phyloP scores from a whole-genome alignment of 2,113 vertebrate species.

The Sciurus niger region DNA sequence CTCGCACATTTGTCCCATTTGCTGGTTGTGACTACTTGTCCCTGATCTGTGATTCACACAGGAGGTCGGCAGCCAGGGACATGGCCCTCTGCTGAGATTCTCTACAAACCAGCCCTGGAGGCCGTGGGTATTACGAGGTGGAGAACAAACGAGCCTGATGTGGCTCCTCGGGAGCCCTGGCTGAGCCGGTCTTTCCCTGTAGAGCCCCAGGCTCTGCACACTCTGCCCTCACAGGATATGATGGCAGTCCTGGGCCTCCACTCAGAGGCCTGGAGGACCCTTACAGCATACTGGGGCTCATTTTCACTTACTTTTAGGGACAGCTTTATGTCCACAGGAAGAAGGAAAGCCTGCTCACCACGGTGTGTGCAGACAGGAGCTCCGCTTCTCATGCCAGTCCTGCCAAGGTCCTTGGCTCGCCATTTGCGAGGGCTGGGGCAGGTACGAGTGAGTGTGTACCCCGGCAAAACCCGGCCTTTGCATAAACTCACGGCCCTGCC shows the following conservation, averaged over 20 bases:
- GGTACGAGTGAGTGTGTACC: accelerated
- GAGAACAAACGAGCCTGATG: background rate
- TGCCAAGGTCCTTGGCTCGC: accelerated
- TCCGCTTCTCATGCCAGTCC: accelerated
- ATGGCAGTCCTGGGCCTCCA: accelerated
- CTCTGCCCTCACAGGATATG: background rate
- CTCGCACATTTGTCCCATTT: background rate
- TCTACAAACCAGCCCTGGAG: background rate
- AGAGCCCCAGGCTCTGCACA: too few relatives aligned
- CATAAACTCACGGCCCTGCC: accelerated
- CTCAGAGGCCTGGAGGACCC: too few relatives aligned
- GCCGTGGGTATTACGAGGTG: too few relatives aligned
- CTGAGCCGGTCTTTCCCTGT: background rate
- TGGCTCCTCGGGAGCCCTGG: background rate
- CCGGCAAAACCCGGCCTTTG: accelerated
- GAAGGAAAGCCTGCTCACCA: background rate
- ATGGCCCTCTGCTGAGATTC: too few relatives aligned
- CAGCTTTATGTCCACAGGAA: background rate
- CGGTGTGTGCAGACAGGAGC: background rate
- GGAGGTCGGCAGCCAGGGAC: background rate
- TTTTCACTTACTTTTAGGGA: background rate
- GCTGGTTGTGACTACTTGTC: too few relatives aligned
- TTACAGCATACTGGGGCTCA: accelerated
- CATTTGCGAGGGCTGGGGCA: too few relatives aligned
- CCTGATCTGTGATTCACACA: background rate